phyloP scores from a whole-genome alignment of 1,140 invertebrate species.

The Drosophila carrolli region DNA sequence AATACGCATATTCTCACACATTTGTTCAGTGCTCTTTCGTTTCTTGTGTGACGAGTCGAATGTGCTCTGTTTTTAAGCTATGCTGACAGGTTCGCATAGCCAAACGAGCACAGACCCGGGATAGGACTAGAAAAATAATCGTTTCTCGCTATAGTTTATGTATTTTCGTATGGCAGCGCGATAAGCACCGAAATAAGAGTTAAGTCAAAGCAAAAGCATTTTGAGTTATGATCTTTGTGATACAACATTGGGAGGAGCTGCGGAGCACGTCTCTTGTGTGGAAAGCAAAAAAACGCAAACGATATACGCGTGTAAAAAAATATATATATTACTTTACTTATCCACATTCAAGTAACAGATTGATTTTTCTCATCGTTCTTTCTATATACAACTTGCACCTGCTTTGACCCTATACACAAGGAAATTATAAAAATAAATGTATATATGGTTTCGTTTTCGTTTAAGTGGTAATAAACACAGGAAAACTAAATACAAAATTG shows the following conservation, averaged over 20 bases:
- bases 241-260: conserved; percentile 13
- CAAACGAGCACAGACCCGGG: conserved; percentile 60
- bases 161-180: conserved; percentile 32
- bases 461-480: conserved; percentile 52
- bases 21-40: conserved; percentile 24
- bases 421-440: conserved; percentile 54
- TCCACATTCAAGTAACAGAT: conserved; percentile 47
- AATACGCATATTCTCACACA: conserved; percentile 32
- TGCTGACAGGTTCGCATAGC: conserved; percentile 59
- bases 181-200: conserved; percentile 44
- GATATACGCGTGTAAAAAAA: conserved; percentile 67
- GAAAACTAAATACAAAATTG: conserved; percentile 79
- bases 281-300: conserved; percentile 63
- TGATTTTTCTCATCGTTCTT: conserved; percentile 23
- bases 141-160: conserved; percentile 26
- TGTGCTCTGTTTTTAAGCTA: conserved; percentile 67
- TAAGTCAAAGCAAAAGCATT: conserved; percentile 34
- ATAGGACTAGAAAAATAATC: conserved; percentile 66
- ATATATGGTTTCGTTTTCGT: conserved; percentile 25
- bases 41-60: conserved; percentile 9
- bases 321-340: conserved; percentile 68
- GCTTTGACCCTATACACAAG: conserved; percentile 39
- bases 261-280: conserved; percentile 14
- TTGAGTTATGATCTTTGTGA: conserved; percentile 43
- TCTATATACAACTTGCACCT: conserved; percentile 58